A percentile compares a stretch with the other conserved stretches of the same genome.
Conservation (phyloP, 2,888 invertebrate species). For the Priocnemis perturbator region DNA sequence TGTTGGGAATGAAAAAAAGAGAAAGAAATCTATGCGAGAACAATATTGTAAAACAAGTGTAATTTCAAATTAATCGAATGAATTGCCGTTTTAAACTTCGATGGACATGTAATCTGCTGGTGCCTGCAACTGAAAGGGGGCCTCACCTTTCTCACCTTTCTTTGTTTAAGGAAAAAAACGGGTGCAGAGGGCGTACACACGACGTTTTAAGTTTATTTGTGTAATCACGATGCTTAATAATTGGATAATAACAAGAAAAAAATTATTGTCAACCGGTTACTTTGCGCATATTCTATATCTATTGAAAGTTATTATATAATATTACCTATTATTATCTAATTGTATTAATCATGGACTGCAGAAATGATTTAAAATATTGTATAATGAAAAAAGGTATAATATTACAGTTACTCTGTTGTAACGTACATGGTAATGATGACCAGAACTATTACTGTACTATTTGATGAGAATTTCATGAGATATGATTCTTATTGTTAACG, state of each 20-base stretch:
- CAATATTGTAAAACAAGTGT: constrained; percentile 68
- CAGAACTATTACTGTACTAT: constrained; percentile 62
- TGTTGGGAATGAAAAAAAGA: constrained; percentile 67
- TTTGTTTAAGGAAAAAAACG: constrained; percentile 45
- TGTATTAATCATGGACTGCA: constrained; percentile 57
- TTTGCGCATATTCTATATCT: constrained; percentile 61
- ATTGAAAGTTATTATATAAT: constrained; percentile 53
- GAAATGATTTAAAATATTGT: constrained; percentile 56
- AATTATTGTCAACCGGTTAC: constrained; percentile 62
- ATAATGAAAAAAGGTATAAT: constrained; percentile 45
- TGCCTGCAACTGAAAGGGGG: constrained; percentile 63
- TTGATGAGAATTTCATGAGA: constrained; percentile 60
- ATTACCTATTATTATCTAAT: constrained; percentile 45
- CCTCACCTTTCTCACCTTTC: constrained; percentile 47
- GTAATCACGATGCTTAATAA: constrained; percentile 60
- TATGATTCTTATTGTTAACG: constrained; percentile 63
- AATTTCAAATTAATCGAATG: constrained; percentile 58
- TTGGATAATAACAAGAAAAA: constrained; percentile 58
- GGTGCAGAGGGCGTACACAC: constrained; percentile 60
- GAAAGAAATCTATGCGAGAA: constrained; percentile 68
- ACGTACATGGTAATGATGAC: constrained; percentile 48
- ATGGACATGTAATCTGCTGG: constrained; percentile 67
- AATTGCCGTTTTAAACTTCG: constrained; percentile 66
- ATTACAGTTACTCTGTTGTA: constrained; percentile 55
- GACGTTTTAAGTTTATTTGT: constrained; percentile 60